Percentiles rank a stretch among this genome's conserved stretches.
Conservation (phyloP, 2,797 vertebrate genomes). For the Coreius guichenoti region DNA sequence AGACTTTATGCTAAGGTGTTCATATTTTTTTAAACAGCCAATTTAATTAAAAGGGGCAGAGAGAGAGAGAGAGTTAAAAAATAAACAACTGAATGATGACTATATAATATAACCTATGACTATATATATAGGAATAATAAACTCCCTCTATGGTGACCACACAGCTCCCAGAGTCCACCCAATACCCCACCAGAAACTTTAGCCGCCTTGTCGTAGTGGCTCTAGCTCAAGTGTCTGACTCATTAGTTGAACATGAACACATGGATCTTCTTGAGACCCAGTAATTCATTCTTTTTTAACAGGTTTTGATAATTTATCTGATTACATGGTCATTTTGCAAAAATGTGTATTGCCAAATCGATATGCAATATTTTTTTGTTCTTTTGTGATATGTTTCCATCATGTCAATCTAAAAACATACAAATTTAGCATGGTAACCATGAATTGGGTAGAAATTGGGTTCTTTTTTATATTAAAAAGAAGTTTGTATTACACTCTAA, state of each 20-base stretch:
- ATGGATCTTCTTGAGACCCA: background rate
- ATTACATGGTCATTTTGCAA: background rate
- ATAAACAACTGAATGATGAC: background rate
- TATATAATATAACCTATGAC: background rate
- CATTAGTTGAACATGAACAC: constrained; percentile 23
- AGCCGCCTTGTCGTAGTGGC: background rate
- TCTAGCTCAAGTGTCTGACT: constrained; percentile 40
- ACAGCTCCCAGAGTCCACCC: constrained; percentile 22
- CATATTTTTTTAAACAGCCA: background rate
- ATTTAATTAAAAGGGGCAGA: background rate
- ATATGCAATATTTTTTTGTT: too few relatives aligned
- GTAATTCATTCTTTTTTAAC: background rate
- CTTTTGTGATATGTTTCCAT: background rate
- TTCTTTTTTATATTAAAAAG: background rate
- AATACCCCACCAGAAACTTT: constrained; percentile 39
- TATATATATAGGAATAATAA: background rate
- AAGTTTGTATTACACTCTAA: background rate
- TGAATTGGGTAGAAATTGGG: background rate
- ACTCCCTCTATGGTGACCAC: background rate
- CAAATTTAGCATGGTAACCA: background rate
- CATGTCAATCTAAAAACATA: background rate
- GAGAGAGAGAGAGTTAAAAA: background rate
- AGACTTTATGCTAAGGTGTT: background rate
- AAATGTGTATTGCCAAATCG: background rate
- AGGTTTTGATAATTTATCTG: background rate